Evolutionary conservation across 2,888 invertebrate genomes (phyloP).

Genomic region (Meandrusa payeni): DNA sequence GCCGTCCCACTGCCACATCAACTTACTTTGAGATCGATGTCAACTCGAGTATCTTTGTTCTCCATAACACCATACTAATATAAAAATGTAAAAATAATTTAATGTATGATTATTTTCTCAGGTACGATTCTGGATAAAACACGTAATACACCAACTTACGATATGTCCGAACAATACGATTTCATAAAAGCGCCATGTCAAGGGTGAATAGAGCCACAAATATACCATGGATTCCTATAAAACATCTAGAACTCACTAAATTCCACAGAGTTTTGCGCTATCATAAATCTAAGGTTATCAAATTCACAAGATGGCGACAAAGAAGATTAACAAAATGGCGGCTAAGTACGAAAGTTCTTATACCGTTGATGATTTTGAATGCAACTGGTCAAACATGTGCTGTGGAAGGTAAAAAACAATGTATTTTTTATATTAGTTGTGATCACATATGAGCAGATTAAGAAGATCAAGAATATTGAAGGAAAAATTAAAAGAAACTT

Average conservation of each 20-base stretch:
- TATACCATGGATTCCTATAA: slow-evolving; percentile 35
- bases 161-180: slow-evolving; percentile 55
- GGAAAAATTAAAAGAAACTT: neutral
- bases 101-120: slow-evolving; percentile 25
- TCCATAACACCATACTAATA: no score
- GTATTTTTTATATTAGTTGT: no score
- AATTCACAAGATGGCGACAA: slow-evolving; percentile 38
- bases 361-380: slow-evolving; percentile 61
- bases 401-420: slow-evolving; percentile 49
- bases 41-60: no score
- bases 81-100: no score
- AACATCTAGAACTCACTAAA: slow-evolving; percentile 30
- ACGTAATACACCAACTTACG: slow-evolving; percentile 40
- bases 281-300: slow-evolving; percentile 6
- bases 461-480: no score
- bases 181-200: slow-evolving; percentile 54
- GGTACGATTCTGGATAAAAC: slow-evolving; percentile 30
- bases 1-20: no score
- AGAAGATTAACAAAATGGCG: slow-evolving; percentile 50
- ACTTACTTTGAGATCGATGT: no score
- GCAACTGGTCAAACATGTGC: slow-evolving; percentile 47
- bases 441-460: no score
- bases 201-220: slow-evolving; percentile 52
- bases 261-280: slow-evolving; percentile 14
- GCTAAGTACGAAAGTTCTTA: slow-evolving; percentile 43